Evolutionary conservation across 2,888 invertebrate genomes (phyloP), one percentile per base, ranked within the genome.

Genomic region (Cheilosia impressa): DNA sequence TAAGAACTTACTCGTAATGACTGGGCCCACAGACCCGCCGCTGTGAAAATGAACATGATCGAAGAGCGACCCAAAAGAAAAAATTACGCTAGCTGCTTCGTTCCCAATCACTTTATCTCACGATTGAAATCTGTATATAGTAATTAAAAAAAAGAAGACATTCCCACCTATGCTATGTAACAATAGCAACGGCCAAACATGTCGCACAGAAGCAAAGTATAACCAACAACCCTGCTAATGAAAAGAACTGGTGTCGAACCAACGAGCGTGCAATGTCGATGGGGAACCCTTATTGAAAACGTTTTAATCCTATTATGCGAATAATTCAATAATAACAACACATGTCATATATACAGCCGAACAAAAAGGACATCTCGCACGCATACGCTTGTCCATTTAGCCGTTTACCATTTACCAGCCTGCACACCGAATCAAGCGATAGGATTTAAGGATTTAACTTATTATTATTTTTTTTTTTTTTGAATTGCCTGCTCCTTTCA

Each of bases 251-350:
- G 77, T 85, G 81, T 77, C 72, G 72, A 85, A 63, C 85, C 85
- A 81, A 76, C 80, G 76, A 76, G 76, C 85, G 63, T 85, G 76
- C 76, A 81, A 68, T 85, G 81, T 80, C 81, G 76, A 81, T 68
- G 69, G 57, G 63, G 81, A 81, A 77, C 72, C 85, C 81, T 76
- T 85, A 85, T 81, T 81, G 90, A 90, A 87, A 91, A 90, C 89
- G 89, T 91, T 90, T 90, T 91, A 91, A 91, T 91, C 91, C 91
- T 91, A 91, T 91, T 91, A 91, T 89, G 89, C 88, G 89, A 90
- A 91, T 91, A 91, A 91, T 91, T 91, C 91, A 90, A 90, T 90
- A 90, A 91, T 90, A 91, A 90, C 90, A 90, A 90, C 90, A 91
- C 91, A 91, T 91, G 90, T 91, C 88, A 88, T 85, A 85, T 80